These are phyloP conservation scores for Aphidius gifuensis DNA, from an alignment of 1,140 invertebrate genomes.

Conservation along the genomic window DNA sequence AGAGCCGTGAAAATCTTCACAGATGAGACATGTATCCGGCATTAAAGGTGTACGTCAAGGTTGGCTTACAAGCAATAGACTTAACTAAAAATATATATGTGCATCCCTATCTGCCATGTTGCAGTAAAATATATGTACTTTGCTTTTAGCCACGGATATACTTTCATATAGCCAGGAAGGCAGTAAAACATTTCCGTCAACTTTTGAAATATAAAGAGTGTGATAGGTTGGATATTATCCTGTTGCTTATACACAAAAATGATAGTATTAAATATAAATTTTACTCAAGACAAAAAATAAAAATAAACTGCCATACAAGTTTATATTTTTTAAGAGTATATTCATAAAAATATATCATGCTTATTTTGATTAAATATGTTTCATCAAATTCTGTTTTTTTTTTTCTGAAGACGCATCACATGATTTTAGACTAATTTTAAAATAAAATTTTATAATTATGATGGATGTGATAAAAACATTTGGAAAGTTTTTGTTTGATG, in stretches of 20 bases:
- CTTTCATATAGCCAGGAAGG: background rate
- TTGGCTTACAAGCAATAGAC: conserved; percentile 4
- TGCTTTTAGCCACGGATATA: too few species aligned
- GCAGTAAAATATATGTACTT: too few species aligned
- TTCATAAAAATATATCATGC: too few species aligned
- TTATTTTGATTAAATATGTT: conserved; percentile 14
- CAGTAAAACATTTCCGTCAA: conserved; percentile 36
- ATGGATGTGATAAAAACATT: background rate
- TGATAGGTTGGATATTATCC: too few species aligned
- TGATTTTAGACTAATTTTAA: too few species aligned
- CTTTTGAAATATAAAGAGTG: conserved; percentile 35
- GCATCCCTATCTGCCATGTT: too few species aligned
- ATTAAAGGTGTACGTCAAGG: conserved; percentile 12
- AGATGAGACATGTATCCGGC: conserved; percentile 26
- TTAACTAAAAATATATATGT: background rate
- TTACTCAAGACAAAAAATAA: conserved; percentile 33
- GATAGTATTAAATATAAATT: too few species aligned
- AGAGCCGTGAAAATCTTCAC: conserved; percentile 34
- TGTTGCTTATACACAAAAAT: conserved; percentile 21
- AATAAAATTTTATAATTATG: too few species aligned
- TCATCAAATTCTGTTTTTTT: too few species aligned
- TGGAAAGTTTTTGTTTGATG: conserved; percentile 41
- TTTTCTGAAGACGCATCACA: too few species aligned
- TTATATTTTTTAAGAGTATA: too few species aligned
- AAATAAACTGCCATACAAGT: conserved; percentile 4